Evolutionary conservation across 1,140 invertebrate species (phyloP), one percentile per base, ranked within the genome.

Genomic region (Drosophila ohnishii): DNA sequence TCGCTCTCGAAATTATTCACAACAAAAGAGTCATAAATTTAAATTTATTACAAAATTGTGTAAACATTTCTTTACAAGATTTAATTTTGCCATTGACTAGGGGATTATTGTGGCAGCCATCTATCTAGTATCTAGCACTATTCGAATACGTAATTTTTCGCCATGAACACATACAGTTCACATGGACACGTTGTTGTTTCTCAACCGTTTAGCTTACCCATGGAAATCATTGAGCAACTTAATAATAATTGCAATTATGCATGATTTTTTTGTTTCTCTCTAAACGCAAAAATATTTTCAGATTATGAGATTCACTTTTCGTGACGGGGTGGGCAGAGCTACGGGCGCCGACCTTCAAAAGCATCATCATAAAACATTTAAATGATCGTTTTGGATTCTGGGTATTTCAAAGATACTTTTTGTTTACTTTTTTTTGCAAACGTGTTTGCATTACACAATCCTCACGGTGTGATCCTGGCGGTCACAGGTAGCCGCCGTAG

Each of bases 191-290:
- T 34, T 55, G 67, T 45, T 59, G 48, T 55, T 75, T 42, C 73
- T 34, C 58, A 77, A 76, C 45, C 47, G 37, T 64, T 75, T 67
- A 76, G 47, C 48, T 32, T 50, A 32, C 48, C 75, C 75, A 58
- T 77, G 51, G 53, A 77, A 70, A 71, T 71, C 75, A 78, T 78
- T 78, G 75, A 69, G 75, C 75, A 78, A 78, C 66, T 78, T 77
- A 65, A 60, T 73, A 72, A 72, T 76, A 77, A 77, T 77, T 78
- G 75, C 75, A 78, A 78, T 78, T 78, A 78, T 78, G 75, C 75
- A 78, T 78, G 75, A 78, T 77, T 75, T 58, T 69, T 48, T 22
- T 19, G 19, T 19, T 22, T 44, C 22, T 22, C 14, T 45, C 51
- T 30, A 57, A 71, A 71, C 34, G 65, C 40, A 47, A 61, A 71